Conservation (phyloP, 2,113 vertebrate genomes). For the Eulemur macaco region DNA sequence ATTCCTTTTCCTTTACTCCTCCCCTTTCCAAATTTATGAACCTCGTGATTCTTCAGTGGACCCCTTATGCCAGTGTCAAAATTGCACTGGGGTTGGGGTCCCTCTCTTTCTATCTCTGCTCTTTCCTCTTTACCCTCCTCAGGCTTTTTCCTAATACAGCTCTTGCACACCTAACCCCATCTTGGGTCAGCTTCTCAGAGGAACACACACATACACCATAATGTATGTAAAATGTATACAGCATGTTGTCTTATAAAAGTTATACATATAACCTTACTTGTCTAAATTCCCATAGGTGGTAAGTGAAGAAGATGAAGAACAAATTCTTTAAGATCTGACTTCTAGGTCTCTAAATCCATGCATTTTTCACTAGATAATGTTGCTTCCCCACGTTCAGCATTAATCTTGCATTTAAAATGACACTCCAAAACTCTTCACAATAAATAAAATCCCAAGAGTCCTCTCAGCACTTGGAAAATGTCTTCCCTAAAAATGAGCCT, state of each 20-base stretch:
- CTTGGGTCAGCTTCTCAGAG: not conserved
- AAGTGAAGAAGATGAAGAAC: not conserved
- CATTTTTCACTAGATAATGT: not conserved
- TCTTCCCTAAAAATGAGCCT: not conserved
- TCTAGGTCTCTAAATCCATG: not conserved
- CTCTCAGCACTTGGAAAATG: not conserved
- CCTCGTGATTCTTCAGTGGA: too few relatives aligned
- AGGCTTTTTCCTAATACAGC: not conserved
- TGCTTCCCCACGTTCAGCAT: not conserved
- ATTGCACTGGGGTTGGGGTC: not conserved
- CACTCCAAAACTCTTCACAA: not conserved
- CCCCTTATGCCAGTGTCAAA: too few relatives aligned
- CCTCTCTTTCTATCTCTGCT: not conserved
- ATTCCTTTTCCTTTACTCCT: too few relatives aligned
- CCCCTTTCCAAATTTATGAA: too few relatives aligned
- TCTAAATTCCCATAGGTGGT: not conserved
- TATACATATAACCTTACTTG: not conserved
- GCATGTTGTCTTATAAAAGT: not conserved
- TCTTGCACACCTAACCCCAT: not conserved
- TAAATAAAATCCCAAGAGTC: not conserved
- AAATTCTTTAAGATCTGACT: not conserved
- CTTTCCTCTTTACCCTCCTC: not conserved
- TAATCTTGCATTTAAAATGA: not conserved
- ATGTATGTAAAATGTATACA: not conserved
- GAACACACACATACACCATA: accelerated